A percentile compares a stretch with the other conserved stretches of the same genome.
Conservation (phyloP, 2,888 invertebrate genomes). For the Uropetala carovei region DNA sequence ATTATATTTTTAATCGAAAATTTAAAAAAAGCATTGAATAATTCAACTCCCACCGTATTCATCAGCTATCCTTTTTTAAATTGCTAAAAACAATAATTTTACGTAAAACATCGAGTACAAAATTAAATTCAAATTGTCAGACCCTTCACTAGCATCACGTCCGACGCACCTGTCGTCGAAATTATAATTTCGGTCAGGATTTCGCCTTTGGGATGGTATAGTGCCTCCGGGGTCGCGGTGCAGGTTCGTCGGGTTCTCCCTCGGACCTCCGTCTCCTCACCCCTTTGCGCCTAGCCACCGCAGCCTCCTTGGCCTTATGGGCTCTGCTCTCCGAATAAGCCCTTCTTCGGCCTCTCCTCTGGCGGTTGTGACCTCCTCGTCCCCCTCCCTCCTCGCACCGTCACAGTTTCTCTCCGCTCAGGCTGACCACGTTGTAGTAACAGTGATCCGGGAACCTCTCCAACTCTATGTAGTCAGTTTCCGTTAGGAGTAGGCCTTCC, state of each 20-base stretch:
- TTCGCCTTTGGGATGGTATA: slow-evolving; percentile 38
- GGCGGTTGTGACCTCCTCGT: neutral
- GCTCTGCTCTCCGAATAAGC: slow-evolving; percentile 49
- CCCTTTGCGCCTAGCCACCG: slow-evolving; percentile 14
- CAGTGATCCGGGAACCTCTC: slow-evolving; percentile 95
- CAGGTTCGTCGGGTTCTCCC: slow-evolving; percentile 27
- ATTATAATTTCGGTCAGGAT: slow-evolving; percentile 2
- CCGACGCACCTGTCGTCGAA: neutral
- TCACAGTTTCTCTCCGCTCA: slow-evolving; percentile 83
- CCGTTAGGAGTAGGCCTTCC: slow-evolving; percentile 90
- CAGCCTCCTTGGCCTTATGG: slow-evolving; percentile 44
- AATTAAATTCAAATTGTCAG: neutral
- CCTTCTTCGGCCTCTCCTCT: slow-evolving; percentile 31
- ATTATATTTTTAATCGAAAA: neutral
- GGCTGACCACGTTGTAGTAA: slow-evolving; percentile 78
- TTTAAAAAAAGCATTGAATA: neutral
- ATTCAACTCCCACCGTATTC: neutral
- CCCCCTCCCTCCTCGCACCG: slow-evolving; percentile 59
- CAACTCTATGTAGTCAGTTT: slow-evolving; percentile 95
- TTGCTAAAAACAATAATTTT: neutral
- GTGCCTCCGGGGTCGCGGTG: slow-evolving; percentile 15
- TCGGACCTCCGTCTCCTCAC: slow-evolving; percentile 39
- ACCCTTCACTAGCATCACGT: neutral
- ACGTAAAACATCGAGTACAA: neutral
- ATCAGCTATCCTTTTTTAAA: neutral